A percentile compares a stretch with the other conserved stretches of the same genome.
Evolutionary conservation across 23 tunicate species (phyloP).

Genomic region (Aplidium turbinatum): DNA sequence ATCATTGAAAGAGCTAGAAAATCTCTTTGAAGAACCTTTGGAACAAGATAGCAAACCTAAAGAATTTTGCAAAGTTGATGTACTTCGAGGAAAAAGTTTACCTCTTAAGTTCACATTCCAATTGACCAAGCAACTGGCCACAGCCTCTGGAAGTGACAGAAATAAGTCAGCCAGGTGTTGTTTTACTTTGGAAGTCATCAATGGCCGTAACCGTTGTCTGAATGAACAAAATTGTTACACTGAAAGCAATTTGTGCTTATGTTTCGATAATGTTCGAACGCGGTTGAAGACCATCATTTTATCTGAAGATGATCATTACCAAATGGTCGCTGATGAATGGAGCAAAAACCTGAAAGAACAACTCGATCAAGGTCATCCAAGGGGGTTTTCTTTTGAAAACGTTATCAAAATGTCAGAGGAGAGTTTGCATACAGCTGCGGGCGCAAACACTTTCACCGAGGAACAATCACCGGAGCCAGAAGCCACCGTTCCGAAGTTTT

Average conservation of each 20-base stretch:
- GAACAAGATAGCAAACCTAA: no score
- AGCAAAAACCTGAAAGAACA: background rate
- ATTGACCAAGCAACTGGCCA: background rate
- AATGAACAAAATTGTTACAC: background rate
- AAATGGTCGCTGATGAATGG: background rate
- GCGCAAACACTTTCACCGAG: no score
- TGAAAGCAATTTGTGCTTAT: background rate
- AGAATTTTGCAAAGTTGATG: no score
- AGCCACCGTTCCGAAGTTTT: no score
- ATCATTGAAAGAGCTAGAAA: no score
- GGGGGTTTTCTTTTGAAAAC: background rate
- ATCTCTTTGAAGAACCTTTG: no score
- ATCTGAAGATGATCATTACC: conserved; percentile 3
- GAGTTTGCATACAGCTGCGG: background rate
- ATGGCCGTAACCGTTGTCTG: background rate
- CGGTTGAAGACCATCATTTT: conserved; percentile 9
- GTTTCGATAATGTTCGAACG: background rate
- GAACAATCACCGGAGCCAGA: no score
- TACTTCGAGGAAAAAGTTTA: background rate
- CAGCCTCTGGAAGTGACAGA: background rate
- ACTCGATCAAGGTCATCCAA: background rate
- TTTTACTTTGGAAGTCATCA: background rate
- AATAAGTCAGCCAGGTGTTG: background rate
- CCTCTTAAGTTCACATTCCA: conserved; percentile 3
- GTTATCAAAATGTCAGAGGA: background rate